Evolutionary conservation across 1,140 invertebrate species (phyloP), one percentile per base, ranked within the genome.

Genomic region (Pseudomyrmex flavicornis): DNA sequence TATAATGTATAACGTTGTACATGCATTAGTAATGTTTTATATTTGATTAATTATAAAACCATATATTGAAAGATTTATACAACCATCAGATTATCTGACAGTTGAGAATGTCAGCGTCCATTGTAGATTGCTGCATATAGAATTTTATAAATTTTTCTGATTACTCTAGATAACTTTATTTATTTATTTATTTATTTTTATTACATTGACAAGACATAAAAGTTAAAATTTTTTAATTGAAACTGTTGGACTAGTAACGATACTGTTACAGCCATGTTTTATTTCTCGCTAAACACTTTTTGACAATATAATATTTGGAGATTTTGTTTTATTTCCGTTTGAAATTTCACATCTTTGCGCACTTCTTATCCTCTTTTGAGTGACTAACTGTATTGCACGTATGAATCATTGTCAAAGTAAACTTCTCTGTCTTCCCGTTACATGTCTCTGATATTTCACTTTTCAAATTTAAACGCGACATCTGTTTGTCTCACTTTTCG

Each of bases 381-480:
- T 22, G n/a, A 62, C 44, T 85, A 83, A 83, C 84, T 85, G 84
- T 85, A 85, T 58, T 13, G 76, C 54, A 61, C 50, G 54, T 68
- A 85, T 85, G 79, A 85, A 75, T 85, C 84, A 85, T 85, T 85
- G 70, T 82, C 79, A 70, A 85, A 83, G 69, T 70, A 74, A 61
- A 46, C 63, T 82, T 35, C 54, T 72, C 54, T 72, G 77, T 26
- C 69, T 54, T 70, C 72, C 82, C 82, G 82, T 86, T 86, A 86
- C 61, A 26, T 62, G 52, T 50, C 46, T 59, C 35, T 61, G 50
- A 70, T 74, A 82, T 76, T 62, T 50, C n/a, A 66, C 50, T 58
- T 82, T 85, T 74, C 35, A 48, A 80, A n/a, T 59, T 80, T 72
- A 12, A 26, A 48, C 20, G 8, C 61, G 66, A 72, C 76, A 79